phyloP scores from a whole-genome alignment of 2,113 vertebrate species.

The Anhinga rufa region DNA sequence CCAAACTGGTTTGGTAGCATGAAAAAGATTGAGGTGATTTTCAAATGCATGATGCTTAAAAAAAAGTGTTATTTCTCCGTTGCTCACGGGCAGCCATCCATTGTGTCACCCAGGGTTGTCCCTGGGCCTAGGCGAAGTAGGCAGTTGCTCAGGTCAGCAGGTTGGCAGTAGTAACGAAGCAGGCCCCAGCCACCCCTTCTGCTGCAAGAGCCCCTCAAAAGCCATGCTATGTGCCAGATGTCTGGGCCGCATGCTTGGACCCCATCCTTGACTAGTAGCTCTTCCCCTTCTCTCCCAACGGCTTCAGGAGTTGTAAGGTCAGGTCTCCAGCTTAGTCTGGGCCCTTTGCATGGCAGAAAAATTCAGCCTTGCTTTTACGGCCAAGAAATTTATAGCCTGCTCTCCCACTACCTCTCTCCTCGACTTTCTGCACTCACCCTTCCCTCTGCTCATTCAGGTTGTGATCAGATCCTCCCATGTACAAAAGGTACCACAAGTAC shows the following conservation, averaged over 20 bases:
- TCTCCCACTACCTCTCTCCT: background rate
- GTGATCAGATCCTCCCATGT: background rate
- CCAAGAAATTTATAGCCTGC: background rate
- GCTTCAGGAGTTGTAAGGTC: background rate
- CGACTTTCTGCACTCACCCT: background rate
- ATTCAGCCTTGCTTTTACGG: background rate
- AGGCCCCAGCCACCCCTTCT: background rate
- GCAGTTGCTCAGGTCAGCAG: background rate
- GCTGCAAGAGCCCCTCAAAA: background rate
- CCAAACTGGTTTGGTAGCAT: background rate
- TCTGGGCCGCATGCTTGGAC: background rate
- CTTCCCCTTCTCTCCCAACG: background rate
- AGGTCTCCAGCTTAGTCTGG: background rate
- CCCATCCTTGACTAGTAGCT: background rate
- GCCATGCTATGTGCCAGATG: background rate
- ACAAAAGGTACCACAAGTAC: background rate
- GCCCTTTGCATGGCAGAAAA: background rate
- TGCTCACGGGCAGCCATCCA: background rate
- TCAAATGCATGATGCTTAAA: background rate
- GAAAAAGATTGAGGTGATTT: background rate
- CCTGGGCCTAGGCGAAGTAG: background rate
- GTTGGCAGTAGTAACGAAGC: background rate
- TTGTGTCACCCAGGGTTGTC: background rate
- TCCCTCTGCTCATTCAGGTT: background rate
- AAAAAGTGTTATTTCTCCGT: background rate